phyloP scores from a whole-genome alignment of 2,888 invertebrate genomes.

The Ceramica pisi region DNA sequence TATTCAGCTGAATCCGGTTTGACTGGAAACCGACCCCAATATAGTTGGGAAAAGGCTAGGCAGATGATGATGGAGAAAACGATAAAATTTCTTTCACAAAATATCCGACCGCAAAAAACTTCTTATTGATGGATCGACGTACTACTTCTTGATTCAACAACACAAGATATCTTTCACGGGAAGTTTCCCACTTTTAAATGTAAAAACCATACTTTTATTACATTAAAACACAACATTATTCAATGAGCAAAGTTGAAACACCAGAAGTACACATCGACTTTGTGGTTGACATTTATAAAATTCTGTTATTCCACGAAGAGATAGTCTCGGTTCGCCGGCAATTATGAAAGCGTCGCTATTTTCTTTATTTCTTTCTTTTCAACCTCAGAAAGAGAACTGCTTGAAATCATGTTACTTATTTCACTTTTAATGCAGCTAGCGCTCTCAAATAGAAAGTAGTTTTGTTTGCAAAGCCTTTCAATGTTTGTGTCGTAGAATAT shows the following conservation, averaged over 20 bases:
- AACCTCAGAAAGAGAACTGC: constrained; percentile 31
- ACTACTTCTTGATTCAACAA: too few species aligned
- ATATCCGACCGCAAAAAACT: too few species aligned
- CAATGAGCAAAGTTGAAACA: constrained; percentile 1
- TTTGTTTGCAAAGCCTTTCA: constrained; percentile 41
- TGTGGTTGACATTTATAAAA: constrained; percentile 30
- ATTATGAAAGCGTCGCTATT: constrained; percentile 29
- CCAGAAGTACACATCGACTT: background rate
- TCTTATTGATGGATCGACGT: too few species aligned
- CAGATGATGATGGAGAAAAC: too few species aligned
- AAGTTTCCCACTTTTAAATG: too few species aligned
- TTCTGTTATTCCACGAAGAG: background rate
- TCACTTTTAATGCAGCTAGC: constrained; percentile 48
- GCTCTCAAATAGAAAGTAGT: constrained; percentile 25
- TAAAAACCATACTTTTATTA: background rate
- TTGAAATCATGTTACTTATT: constrained; percentile 48
- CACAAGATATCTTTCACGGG: too few species aligned
- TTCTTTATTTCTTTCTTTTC: constrained; percentile 18
- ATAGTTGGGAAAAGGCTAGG: too few species aligned
- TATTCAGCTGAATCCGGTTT: too few species aligned
- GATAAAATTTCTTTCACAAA: too few species aligned
- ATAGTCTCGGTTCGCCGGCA: constrained; percentile 17
- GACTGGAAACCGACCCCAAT: too few species aligned
- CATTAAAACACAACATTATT: constrained; percentile 6
- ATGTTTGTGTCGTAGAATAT: constrained; percentile 18